These are phyloP conservation scores for Seladonia tumulorum DNA, from an alignment of 2,888 invertebrate genomes.

Conservation along the genomic window DNA sequence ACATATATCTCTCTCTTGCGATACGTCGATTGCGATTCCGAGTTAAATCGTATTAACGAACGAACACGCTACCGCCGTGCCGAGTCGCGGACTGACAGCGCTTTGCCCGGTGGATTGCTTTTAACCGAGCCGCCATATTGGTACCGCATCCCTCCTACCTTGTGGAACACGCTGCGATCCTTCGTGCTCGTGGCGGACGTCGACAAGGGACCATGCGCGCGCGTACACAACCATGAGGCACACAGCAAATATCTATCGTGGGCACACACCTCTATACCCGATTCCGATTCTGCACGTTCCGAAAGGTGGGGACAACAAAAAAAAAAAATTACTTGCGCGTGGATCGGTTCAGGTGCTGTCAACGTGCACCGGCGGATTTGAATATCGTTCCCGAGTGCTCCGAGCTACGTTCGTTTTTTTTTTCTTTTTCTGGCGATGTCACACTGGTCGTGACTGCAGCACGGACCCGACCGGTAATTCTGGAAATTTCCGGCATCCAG, in stretches of 20 bases:
- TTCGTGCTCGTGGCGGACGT: slow-evolving; percentile 15
- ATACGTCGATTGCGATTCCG: slow-evolving; percentile 4
- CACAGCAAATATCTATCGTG: background rate
- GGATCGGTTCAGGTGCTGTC: background rate
- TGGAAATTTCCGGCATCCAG: too few relatives aligned
- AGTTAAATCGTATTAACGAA: slow-evolving; percentile 25
- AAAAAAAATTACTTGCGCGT: too few relatives aligned
- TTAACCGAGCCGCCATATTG: slow-evolving; percentile 83
- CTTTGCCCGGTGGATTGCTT: slow-evolving; percentile 82
- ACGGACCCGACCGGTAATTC: too few relatives aligned
- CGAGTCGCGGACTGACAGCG: slow-evolving; percentile 79
- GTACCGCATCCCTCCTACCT: slow-evolving; percentile 75
- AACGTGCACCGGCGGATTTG: background rate
- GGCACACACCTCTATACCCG: background rate
- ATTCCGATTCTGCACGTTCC: background rate
- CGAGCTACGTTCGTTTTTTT: too few relatives aligned
- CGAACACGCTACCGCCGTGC: slow-evolving; percentile 72
- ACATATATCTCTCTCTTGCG: too few relatives aligned
- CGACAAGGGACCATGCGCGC: slow-evolving; percentile 17
- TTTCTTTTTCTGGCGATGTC: too few relatives aligned
- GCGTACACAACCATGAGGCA: background rate
- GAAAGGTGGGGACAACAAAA: background rate
- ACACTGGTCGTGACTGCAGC: too few relatives aligned
- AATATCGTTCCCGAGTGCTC: background rate
- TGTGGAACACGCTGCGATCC: slow-evolving; percentile 24